phyloP scores from a whole-genome alignment of 2,113 vertebrate genomes.

The Scortum barcoo region DNA sequence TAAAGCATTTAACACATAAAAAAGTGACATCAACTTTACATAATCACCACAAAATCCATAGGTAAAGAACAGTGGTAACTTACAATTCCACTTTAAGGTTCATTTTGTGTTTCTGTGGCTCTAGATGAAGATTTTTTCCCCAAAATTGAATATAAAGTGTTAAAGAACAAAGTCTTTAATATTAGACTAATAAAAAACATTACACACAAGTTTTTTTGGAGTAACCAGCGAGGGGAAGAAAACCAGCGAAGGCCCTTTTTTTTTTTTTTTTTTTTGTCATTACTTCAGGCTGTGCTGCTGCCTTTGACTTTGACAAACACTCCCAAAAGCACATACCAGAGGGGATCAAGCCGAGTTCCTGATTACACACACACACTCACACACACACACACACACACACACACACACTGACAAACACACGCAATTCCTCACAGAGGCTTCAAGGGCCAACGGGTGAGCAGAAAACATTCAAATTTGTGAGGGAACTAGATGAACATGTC shows the following conservation, averaged over 20 bases:
- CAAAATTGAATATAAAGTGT: neutral
- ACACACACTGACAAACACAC: slow-evolving; percentile 38
- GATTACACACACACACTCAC: slow-evolving; percentile 67
- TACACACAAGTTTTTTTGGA: neutral
- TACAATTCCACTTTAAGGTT: neutral
- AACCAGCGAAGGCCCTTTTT: slow-evolving; percentile 50
- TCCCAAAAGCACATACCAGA: slow-evolving; percentile 81
- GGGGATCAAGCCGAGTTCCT: slow-evolving; percentile 79
- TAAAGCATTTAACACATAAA: too few species aligned
- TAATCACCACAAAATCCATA: neutral
- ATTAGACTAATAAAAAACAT: slow-evolving; percentile 11
- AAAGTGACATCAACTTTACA: neutral
- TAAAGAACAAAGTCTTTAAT: slow-evolving; percentile 9
- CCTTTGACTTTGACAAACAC: slow-evolving; percentile 82
- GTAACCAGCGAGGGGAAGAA: slow-evolving; percentile 1
- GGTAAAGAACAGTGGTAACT: neutral
- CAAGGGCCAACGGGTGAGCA: slow-evolving; percentile 64
- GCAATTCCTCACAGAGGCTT: slow-evolving; percentile 57
- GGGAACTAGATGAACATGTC: slow-evolving; percentile 78
- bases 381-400: slow-evolving; percentile 50
- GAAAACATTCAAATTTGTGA: slow-evolving; percentile 75
- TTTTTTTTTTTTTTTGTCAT: slow-evolving; percentile 64
- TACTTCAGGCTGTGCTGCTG: slow-evolving; percentile 72
- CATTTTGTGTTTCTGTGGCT: neutral
- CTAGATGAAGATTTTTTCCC: neutral